Base-by-base conservation (phyloP, 2,888 invertebrate genomes). In the Coelogynopora nodosa region DNA sequence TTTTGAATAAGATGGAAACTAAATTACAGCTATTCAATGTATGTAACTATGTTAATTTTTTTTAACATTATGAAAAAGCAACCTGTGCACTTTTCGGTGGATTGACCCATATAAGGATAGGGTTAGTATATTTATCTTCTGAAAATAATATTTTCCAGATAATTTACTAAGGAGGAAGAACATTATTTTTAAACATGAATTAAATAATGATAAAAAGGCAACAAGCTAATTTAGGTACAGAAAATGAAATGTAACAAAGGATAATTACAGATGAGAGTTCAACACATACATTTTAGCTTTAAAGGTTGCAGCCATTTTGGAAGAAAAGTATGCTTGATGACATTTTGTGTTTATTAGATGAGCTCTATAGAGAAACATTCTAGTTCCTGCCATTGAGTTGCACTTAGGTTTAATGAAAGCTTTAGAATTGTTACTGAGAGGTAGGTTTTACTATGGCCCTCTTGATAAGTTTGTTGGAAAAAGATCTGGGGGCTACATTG, bases 301-400 rank as follows among this genome's bases (percentile, higher is more conserved):
- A 49, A 49, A 49, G 49, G 49, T 49, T 49, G 49, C 49, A 49
- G 18, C 5, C 5, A 18, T 49, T 49, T 49, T 49, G 49, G 49
- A 49, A 49, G 49, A 49, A 49, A 49, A 18, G 49, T 49, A 49
- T 49, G 49, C 49, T 49, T 49, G 49, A 49, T 18, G 49, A 49
- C 18, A 49, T 49, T 49, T 49, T 5, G 18, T 18, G 49, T 49
- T 49, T n/a, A n/a, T 49, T 10, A 18, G 49, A 10, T 5, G 49
- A 49, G 5, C 49, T 49, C 49, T 49, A 18, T 49, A 49, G 49
- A 49, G 49, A 49, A 49, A 74, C 74, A 26, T 74, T 74, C 74
- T 74, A 74, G 74, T 74, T 74, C 74, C 74, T 74, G 74, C 74
- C 74, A 26, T 74, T 26, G 74, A 74, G 74, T 74, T 74, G 74